A percentile compares a stretch with the other conserved stretches of the same genome.
Conservation (phyloP, 2,888 invertebrate genomes). For the Diplolepis rosae region DNA sequence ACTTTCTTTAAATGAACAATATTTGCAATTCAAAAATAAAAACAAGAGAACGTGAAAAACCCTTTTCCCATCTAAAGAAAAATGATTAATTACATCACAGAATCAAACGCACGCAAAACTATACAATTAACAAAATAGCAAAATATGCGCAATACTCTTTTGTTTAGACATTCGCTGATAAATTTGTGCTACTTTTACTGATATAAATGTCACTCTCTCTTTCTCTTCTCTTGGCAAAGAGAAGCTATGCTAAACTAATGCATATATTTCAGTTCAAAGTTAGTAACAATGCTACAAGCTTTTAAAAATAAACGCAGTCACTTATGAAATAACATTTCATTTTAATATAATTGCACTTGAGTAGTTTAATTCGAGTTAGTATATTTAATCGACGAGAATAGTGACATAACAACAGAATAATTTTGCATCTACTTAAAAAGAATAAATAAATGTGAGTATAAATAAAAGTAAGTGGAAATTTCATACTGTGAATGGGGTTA, state of each 20-base stretch:
- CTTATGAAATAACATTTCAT: neutral
- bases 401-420: too few species aligned
- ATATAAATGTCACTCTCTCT: neutral
- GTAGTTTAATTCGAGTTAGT: neutral
- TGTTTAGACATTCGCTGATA: neutral
- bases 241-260: neutral
- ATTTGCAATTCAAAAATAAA: too few species aligned
- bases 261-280: neutral
- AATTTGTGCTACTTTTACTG: neutral
- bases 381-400: neutral
- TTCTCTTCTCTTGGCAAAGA: neutral
- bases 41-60: too few species aligned
- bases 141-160: neutral
- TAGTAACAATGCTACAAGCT: neutral
- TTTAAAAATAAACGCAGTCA: neutral
- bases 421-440: too few species aligned
- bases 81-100: neutral
- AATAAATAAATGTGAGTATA: too few species aligned
- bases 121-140: neutral
- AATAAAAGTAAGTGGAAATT: too few species aligned
- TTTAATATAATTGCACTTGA: too few species aligned
- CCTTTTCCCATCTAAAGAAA: too few species aligned
- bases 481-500: constrained; percentile 7
- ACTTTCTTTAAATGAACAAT: too few species aligned
- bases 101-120: neutral